Base-by-base conservation (phyloP, 2,888 invertebrate species). In the Rhopalosiphum nymphaeae region DNA sequence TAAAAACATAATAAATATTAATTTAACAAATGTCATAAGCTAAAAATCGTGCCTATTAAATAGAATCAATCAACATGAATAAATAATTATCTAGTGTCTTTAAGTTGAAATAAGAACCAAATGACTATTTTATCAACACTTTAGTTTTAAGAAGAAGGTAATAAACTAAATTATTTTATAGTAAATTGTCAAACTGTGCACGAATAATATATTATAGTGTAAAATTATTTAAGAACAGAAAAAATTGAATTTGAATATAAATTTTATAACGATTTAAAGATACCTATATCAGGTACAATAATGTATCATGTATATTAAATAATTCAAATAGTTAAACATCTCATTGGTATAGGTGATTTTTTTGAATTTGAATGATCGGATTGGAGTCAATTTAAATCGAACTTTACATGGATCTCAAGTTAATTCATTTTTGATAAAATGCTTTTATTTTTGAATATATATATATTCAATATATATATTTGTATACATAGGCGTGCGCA, bases 401-500 rank as follows among this genome's bases (percentile, higher is more conserved):
- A 88, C 67, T 92, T 67, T 61, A 49, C 42, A 49, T 26, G 36
- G 87, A 87, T 88, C 92, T 87, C 61, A 46, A 91, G n/a, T 86
- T 46, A 53, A 56, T 42, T 88, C 49, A 87, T 87, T 86, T 92
- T 87, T 84, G 56, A 89, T 89, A n/a, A 88, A 49, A 93, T 56
- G 29, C 78, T 25, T 78, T 53, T 42, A 88, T 92, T 56, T 42
- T 93, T n/a, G 78, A 84, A 78, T 36, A 87, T 36, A 87, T 92
- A 92, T 49, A 21, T 49, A 49, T 49, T 49, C 49, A 53, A 53
- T 53, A 53, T 53, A 53, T 53, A 53, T 53, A 53, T 87, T 46
- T 49, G 56, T 56, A 86, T 87, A 49, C 92, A 93, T 93, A 93
- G 89, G 92, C 92, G 92, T 56, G 92, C 92, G 92, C 92, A 56